phyloP scores from a whole-genome alignment of 2,113 vertebrate species.

The Carlito syrichta region DNA sequence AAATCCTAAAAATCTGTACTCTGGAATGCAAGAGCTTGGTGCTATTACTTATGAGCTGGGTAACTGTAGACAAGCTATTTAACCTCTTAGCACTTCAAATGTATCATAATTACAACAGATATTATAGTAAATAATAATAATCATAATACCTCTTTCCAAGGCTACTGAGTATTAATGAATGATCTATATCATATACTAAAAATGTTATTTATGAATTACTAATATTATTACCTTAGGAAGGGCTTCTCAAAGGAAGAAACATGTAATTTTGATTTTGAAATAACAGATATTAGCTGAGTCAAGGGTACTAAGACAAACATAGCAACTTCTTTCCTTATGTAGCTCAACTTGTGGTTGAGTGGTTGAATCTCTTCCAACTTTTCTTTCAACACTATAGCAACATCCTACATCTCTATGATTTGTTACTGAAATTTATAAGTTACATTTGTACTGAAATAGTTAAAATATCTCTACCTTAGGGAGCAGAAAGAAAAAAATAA shows the following conservation, averaged over 20 bases:
- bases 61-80: neutral
- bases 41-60: neutral
- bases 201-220: neutral
- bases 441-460: neutral
- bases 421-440: neutral
- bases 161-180: neutral
- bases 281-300: neutral
- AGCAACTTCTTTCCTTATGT: neutral
- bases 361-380: neutral
- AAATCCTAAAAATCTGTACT: neutral
- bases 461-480: neutral
- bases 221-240: neutral
- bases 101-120: neutral
- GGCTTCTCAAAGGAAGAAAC: neutral
- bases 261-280: neutral
- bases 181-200: neutral
- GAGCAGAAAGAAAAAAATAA: neutral
- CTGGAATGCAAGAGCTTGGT: neutral
- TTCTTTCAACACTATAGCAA: neutral
- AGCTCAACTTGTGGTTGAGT: neutral
- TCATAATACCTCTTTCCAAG: neutral
- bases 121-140: neutral
- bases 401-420: neutral
- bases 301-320: neutral
- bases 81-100: neutral